Conservation (phyloP, 2,113 vertebrate species). For the Lamprologus callipterus region DNA sequence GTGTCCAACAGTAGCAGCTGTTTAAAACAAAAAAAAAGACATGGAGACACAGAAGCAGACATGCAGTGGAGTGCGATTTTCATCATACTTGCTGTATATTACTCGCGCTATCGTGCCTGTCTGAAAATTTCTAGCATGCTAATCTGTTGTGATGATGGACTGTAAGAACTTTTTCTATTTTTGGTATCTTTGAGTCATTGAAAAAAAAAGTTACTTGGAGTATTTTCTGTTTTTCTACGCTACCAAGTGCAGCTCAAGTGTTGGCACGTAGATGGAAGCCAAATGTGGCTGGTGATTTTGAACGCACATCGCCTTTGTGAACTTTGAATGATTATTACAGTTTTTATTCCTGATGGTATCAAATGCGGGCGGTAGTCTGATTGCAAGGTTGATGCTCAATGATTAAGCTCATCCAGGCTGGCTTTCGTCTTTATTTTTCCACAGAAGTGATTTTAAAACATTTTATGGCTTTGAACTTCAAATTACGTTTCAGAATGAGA, state of each 20-base stretch:
- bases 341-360: neutral
- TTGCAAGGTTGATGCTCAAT: neutral
- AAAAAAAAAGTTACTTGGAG: neutral
- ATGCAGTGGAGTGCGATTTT: neutral
- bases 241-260: neutral
- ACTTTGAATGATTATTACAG: neutral
- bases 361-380: neutral
- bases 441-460: neutral
- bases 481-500: neutral
- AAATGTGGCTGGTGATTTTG: neutral
- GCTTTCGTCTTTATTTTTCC: slow-evolving; percentile 5
- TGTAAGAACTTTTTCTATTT: slow-evolving; percentile 15
- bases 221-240: neutral
- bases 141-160: slow-evolving; percentile 7
- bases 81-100: slow-evolving; percentile 29
- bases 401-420: neutral
- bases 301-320: neutral
- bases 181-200: neutral
- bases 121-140: slow-evolving; percentile 21
- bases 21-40: neutral
- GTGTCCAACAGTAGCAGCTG: slow-evolving; percentile 1
- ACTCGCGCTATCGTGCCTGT: neutral
- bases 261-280: neutral
- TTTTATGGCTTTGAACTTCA: neutral
- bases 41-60: neutral